These are phyloP conservation scores for Cataglyphis livida DNA, from an alignment of 2,888 invertebrate species.

Conservation along the genomic window DNA sequence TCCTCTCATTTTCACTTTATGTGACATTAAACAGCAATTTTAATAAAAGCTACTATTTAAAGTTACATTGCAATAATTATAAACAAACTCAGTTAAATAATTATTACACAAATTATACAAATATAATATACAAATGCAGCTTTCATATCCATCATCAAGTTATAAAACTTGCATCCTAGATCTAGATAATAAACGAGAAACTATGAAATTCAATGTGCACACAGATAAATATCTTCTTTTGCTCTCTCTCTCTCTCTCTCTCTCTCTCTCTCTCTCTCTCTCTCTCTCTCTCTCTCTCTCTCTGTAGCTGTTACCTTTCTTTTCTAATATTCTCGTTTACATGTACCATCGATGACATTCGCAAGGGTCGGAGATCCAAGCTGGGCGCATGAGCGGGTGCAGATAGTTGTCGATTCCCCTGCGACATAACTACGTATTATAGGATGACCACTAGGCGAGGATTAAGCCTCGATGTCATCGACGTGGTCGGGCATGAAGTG, in stretches of 20 bases:
- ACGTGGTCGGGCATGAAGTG: slow-evolving; percentile 66
- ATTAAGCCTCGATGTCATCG: slow-evolving; percentile 75
- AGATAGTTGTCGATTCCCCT: slow-evolving; percentile 51
- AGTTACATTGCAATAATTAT: not conserved
- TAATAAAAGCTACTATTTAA: slow-evolving; percentile 3
- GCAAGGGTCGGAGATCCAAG: slow-evolving; percentile 17
- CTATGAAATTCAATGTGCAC: not conserved
- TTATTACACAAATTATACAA: not conserved
- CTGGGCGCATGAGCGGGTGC: slow-evolving; percentile 36
- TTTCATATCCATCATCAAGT: not conserved
- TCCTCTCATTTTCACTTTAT: not conserved
- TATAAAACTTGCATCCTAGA: not conserved
- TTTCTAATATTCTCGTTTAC: not conserved
- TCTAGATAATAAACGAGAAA: not conserved
- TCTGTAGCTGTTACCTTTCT: not conserved
- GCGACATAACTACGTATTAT: slow-evolving; percentile 59
- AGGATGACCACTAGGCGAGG: slow-evolving; percentile 60
- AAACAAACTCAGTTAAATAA: not conserved
- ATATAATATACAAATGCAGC: not conserved
- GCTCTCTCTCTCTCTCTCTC: not conserved
- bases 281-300: not conserved
- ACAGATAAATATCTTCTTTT: not conserved
- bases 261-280: not conserved
- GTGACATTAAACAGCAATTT: not conserved
- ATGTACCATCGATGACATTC: slow-evolving; percentile 11